Percentiles rank a stretch among this genome's conserved stretches.
These are phyloP conservation scores for Leucozona laternaria DNA, from an alignment of 2,888 invertebrate genomes.

Conservation along the genomic window DNA sequence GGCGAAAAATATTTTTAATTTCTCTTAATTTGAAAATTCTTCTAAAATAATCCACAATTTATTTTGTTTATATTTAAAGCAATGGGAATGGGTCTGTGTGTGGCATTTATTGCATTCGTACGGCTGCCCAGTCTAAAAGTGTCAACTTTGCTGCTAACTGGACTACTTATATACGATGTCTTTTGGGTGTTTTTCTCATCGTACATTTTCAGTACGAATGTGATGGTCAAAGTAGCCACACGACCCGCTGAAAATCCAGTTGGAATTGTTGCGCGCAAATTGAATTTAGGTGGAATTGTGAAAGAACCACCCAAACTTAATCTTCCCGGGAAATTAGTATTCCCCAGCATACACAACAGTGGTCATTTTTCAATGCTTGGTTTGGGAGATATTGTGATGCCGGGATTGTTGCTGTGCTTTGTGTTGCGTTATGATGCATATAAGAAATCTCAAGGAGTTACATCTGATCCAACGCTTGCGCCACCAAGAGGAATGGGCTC, in stretches of 20 bases:
- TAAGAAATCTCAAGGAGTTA: constrained; percentile 89
- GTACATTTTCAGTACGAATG: constrained; percentile 98
- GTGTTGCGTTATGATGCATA: constrained; percentile 98
- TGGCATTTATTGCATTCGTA: constrained; percentile 98
- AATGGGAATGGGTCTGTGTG: constrained; percentile 99
- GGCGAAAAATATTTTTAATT: constrained; percentile 65
- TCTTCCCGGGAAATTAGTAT: constrained; percentile 97
- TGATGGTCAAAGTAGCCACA: constrained; percentile 97
- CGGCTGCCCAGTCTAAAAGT: constrained; percentile 97
- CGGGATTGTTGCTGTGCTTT: constrained; percentile 96
- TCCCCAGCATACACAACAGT: constrained; percentile 97
- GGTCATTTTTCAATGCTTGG: constrained; percentile 99
- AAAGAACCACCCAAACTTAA: constrained; percentile 97
- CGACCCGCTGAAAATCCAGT: constrained; percentile 96
- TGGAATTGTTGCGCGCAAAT: constrained; percentile 95
- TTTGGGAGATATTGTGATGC: constrained; percentile 96
- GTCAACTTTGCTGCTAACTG: constrained; percentile 96
- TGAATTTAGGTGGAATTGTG: constrained; percentile 95
- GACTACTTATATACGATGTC: constrained; percentile 97
- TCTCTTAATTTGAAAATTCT: constrained; percentile 25
- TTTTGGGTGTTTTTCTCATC: constrained; percentile 99
- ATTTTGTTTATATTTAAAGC: constrained; percentile 86
- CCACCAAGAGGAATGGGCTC: constrained; percentile 86
- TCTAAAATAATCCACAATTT: constrained; percentile 35
- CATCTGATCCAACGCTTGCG: constrained; percentile 86